Evolutionary conservation across 2,888 invertebrate genomes (phyloP), one percentile per base, ranked within the genome.

Genomic region (Miltochrista miniata): DNA sequence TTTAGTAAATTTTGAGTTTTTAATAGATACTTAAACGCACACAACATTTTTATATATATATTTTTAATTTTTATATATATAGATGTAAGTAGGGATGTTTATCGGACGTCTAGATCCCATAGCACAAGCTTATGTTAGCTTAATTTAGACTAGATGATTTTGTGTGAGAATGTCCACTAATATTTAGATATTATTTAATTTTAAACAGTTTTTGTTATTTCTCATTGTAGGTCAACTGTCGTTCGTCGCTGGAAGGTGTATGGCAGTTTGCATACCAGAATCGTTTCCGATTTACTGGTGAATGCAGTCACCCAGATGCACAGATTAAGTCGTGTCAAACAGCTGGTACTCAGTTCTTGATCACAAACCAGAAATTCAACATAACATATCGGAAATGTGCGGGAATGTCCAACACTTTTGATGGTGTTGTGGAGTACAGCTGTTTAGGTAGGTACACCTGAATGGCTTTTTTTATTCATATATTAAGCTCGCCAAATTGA

Each of bases 331-430:
- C 98, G 0, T 99, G 99, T 79, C 99, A 99, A 88, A 97, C 97
- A 14, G 97, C 98, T 2, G 99, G 99, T 52, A 98, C 98, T 10
- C 97, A 98, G 80, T 99, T 98, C 85, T 93, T 98, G 58, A 98
- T 98, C 63, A 97, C 98, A 45, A 99, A 99, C 89, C 98, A 98
- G 81, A 98, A 98, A 83, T 98, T 99, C 76, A 97, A 97, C 71
- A 98, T 99, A 62, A 97, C 97, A 0, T 99, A 98, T 81, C 96
- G 96, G 63, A 95, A 95, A 70, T 99, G 99, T 78, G 93, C 94
- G 48, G 97, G 97, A 56, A 97, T 98, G 97, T 95, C 96, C 12
- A 96, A 96, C 45, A 97, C 97, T 10, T 97, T 97, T 83, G 96
- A 96, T 84, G 98, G 97, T 91, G 96, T 96, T 55, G 97, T 98